Evolutionary conservation across 2,888 invertebrate genomes (phyloP).

Genomic region (Druceiella hillmani): DNA sequence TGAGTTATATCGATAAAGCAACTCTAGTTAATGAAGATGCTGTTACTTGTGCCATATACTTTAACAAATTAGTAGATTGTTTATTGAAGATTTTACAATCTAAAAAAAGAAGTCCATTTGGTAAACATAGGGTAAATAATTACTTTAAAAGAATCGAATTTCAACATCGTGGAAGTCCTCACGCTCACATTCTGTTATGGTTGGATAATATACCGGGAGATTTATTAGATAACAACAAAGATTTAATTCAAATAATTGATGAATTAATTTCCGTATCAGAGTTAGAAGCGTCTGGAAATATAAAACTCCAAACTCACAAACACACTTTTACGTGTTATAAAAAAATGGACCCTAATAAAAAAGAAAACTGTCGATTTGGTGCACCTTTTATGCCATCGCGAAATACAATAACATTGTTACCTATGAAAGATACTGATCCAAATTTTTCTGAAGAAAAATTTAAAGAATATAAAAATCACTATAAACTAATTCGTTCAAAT

Average conservation of each 20-base stretch:
- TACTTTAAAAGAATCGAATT: constrained; percentile 21
- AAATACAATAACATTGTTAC: constrained; percentile 24
- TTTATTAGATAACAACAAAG: constrained; percentile 18
- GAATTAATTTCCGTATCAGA: constrained; percentile 27
- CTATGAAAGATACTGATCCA: constrained; percentile 27
- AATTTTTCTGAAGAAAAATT: constrained; percentile 12
- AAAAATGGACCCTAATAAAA: constrained; percentile 24
- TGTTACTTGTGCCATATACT: constrained; percentile 21
- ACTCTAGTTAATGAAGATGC: constrained; percentile 25
- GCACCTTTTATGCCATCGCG: constrained; percentile 29
- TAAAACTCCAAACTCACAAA: constrained; percentile 27
- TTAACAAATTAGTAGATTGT: constrained; percentile 17
- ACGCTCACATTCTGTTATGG: constrained; percentile 19
- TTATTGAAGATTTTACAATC: constrained; percentile 16
- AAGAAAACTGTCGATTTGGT: constrained; percentile 27
- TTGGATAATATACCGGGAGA: constrained; percentile 25
- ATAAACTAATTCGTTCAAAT: constrained; percentile 23
- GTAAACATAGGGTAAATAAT: constrained; percentile 16
- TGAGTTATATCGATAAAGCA: constrained; percentile 17
- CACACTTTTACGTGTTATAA: constrained; percentile 29
- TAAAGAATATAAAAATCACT: constrained; percentile 23
- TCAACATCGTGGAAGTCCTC: constrained; percentile 17
- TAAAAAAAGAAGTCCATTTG: constrained; percentile 17
- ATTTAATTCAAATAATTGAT: constrained; percentile 25
- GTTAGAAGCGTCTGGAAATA: constrained; percentile 28